Percentiles rank a stretch among this genome's conserved stretches.
Conservation (phyloP, 2,888 invertebrate genomes). For the Octodonta nipae region DNA sequence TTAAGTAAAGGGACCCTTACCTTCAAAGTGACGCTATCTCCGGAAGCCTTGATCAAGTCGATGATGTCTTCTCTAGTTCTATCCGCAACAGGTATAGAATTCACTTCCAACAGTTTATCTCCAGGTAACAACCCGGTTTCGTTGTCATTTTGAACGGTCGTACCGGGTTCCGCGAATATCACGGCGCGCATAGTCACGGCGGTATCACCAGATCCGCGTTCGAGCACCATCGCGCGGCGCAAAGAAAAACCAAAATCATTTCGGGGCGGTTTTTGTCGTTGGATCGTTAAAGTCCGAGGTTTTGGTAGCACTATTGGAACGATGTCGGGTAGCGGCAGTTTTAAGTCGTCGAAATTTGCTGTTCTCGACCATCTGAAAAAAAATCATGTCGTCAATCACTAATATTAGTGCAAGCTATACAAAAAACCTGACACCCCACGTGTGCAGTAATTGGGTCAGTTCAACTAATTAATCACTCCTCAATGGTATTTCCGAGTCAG, state of each 20-base stretch:
- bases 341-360: conserved; percentile 60
- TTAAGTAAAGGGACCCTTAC: too few species aligned
- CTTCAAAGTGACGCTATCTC: conserved; percentile 71
- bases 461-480: too few species aligned
- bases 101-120: conserved; percentile 83
- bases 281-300: conserved; percentile 62
- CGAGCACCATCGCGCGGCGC: conserved; percentile 72
- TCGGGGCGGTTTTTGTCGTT: conserved; percentile 65
- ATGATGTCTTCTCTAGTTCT: conserved; percentile 82
- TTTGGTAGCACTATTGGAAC: conserved; percentile 54
- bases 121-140: conserved; percentile 89
- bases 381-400: too few species aligned
- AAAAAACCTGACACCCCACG: too few species aligned
- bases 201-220: conserved; percentile 37
- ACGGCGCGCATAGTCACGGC: conserved; percentile 53
- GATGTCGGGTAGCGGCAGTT: conserved; percentile 58
- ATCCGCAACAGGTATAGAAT: conserved; percentile 71
- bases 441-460: too few species aligned
- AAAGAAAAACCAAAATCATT: conserved; percentile 91
- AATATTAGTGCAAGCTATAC: too few species aligned
- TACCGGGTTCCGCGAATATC: conserved; percentile 80
- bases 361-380: conserved; percentile 60
- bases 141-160: conserved; percentile 46
- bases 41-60: conserved; percentile 79
- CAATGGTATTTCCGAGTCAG: too few species aligned